Conservation (phyloP, 1,140 invertebrate species). For the Drosophila mojavensis region DNA sequence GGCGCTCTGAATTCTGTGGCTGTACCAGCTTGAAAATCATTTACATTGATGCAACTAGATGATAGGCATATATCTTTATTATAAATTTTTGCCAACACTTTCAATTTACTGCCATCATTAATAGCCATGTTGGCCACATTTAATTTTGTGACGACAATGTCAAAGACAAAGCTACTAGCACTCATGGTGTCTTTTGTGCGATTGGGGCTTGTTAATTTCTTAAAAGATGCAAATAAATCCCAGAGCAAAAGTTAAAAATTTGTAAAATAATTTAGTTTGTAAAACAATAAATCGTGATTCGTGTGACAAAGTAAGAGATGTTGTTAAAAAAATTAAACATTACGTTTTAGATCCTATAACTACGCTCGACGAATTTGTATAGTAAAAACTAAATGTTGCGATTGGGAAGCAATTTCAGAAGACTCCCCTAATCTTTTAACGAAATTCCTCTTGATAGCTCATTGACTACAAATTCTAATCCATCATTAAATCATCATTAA, state of each 20-base stretch:
- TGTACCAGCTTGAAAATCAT: slow-evolving; percentile 28
- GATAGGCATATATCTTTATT: slow-evolving; percentile 12
- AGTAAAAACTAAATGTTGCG: too few relatives aligned
- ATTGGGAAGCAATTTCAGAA: too few relatives aligned
- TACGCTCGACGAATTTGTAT: too few relatives aligned
- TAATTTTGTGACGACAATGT: slow-evolving; percentile 38
- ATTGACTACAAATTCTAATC: too few relatives aligned
- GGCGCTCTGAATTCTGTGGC: slow-evolving; percentile 23
- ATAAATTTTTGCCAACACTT: slow-evolving; percentile 28
- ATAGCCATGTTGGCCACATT: not conserved
- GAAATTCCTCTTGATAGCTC: too few relatives aligned
- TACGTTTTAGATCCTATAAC: too few relatives aligned
- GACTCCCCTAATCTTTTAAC: too few relatives aligned
- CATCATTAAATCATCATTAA: too few relatives aligned
- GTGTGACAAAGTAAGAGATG: not conserved
- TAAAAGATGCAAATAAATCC: slow-evolving; percentile 1
- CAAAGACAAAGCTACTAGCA: slow-evolving; percentile 39
- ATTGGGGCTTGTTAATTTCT: not conserved
- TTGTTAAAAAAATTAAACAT: too few relatives aligned
- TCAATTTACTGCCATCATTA: slow-evolving; percentile 6
- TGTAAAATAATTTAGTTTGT: slow-evolving; percentile 15
- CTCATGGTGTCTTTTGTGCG: slow-evolving; percentile 8
- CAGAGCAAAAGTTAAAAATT: slow-evolving; percentile 11
- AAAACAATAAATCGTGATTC: slow-evolving; percentile 1
- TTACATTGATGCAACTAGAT: slow-evolving; percentile 50